Percentiles rank a stretch among this genome's conserved stretches.
Evolutionary conservation across 2,888 invertebrate species (phyloP).

Genomic region (Drosophila barbarae): DNA sequence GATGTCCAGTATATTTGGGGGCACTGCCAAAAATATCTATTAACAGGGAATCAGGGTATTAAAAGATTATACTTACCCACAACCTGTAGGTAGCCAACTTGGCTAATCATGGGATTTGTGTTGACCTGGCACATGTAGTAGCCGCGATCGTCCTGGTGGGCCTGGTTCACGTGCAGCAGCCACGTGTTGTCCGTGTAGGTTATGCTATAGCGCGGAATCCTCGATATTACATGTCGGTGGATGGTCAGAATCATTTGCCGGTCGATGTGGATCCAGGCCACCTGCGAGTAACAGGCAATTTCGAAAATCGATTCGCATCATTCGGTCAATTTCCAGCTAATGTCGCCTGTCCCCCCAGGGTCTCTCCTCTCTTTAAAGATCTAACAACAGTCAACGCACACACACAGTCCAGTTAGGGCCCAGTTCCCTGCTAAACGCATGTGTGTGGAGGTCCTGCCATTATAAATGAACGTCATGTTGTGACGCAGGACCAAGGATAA

Average conservation of each 20-base stretch:
- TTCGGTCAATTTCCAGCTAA: slow-evolving; percentile 15
- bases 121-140: slow-evolving; percentile 85
- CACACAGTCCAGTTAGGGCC: neutral
- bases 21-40: slow-evolving; percentile 83
- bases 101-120: slow-evolving; percentile 96
- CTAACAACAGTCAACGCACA: neutral
- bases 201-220: slow-evolving; percentile 94
- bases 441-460: slow-evolving; percentile 34
- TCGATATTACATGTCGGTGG: slow-evolving; percentile 93
- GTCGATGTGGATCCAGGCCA: slow-evolving; percentile 97
- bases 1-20: slow-evolving; percentile 94
- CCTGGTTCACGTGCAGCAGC: slow-evolving; percentile 93
- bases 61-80: slow-evolving; percentile 85
- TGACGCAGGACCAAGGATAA: slow-evolving; percentile 42
- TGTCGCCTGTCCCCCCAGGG: neutral
- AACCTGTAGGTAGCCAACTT: slow-evolving; percentile 95
- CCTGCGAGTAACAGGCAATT: slow-evolving; percentile 81
- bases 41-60: neutral
- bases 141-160: slow-evolving; percentile 94
- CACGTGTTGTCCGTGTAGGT: slow-evolving; percentile 95
- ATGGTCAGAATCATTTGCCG: slow-evolving; percentile 96
- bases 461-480: slow-evolving; percentile 70
- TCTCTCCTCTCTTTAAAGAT: slow-evolving; percentile 9
- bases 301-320: slow-evolving; percentile 14
- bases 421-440: slow-evolving; percentile 18